phyloP scores from a whole-genome alignment of 2,888 invertebrate genomes.

The Drosophila cognata region DNA sequence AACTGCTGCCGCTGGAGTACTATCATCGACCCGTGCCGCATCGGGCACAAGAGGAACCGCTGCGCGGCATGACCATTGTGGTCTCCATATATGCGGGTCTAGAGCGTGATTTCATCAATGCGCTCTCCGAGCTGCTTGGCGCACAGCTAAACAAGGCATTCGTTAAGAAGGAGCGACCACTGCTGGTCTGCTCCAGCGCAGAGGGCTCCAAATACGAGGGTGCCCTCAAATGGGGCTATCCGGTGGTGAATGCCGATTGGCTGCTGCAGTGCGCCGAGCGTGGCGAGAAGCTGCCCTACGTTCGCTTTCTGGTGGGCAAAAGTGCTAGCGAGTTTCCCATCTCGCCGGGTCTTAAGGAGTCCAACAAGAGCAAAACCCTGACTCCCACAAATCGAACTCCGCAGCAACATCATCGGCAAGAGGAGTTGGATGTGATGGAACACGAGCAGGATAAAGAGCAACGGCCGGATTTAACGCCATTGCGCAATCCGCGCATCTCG shows the following conservation, averaged over 20 bases:
- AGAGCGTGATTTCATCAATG: conserved; percentile 90
- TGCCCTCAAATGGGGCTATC: conserved; percentile 93
- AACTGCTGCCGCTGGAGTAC: conserved; percentile 88
- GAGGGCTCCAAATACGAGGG: conserved; percentile 93
- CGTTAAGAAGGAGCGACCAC: conserved; percentile 90
- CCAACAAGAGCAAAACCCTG: conserved; percentile 17
- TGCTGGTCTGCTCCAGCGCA: conserved; percentile 91
- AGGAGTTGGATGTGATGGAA: conserved; percentile 8
- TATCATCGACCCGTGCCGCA: conserved; percentile 89
- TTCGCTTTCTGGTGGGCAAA: conserved; percentile 87
- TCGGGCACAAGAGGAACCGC: conserved; percentile 85
- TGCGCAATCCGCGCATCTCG: conserved; percentile 82
- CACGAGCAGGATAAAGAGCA: conserved; percentile 51
- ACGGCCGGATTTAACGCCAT: conserved; percentile 70
- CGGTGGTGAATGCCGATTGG: conserved; percentile 92
- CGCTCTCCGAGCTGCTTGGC: conserved; percentile 90
- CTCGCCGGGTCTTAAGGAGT: conserved; percentile 64
- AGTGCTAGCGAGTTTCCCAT: conserved; percentile 77
- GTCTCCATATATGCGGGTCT: conserved; percentile 91
- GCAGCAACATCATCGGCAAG: neutral
- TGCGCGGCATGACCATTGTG: conserved; percentile 90
- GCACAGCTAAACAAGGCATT: conserved; percentile 90
- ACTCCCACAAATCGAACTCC: conserved; percentile 5
- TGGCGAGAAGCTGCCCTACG: conserved; percentile 87
- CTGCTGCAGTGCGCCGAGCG: conserved; percentile 88